These are phyloP conservation scores for Virgularia gustaviana DNA, from an alignment of 92 coral and sea anemone species.

Conservation along the genomic window DNA sequence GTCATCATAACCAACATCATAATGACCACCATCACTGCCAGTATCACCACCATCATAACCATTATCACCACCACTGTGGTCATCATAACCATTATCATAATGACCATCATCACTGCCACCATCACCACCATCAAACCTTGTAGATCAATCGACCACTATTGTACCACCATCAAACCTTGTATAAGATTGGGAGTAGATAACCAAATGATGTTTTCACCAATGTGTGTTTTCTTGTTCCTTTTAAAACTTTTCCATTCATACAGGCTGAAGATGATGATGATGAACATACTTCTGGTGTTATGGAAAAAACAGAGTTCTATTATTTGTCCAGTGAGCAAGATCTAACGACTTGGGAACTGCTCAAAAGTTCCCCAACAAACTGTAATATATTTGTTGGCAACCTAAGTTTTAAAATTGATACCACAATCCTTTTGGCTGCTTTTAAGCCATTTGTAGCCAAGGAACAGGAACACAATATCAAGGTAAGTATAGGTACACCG, in stretches of 20 bases:
- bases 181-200: too few species aligned
- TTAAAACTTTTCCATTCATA: slow-evolving; percentile 14
- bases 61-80: too few species aligned
- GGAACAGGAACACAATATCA: slow-evolving; percentile 27
- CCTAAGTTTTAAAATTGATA: slow-evolving; percentile 42
- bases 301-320: slow-evolving; percentile 37
- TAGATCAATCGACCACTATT: too few species aligned
- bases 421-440: slow-evolving; percentile 34
- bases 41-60: too few species aligned
- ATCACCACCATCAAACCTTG: slow-evolving; percentile 20
- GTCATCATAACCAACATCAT: too few species aligned
- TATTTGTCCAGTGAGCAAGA: slow-evolving; percentile 64
- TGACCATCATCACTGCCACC: neutral
- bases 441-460: slow-evolving; percentile 52
- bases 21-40: too few species aligned
- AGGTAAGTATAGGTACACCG: slow-evolving; percentile 39
- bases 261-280: too few species aligned
- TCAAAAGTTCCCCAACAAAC: slow-evolving; percentile 53
- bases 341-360: slow-evolving; percentile 58
- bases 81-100: too few species aligned
- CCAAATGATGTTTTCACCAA: too few species aligned
- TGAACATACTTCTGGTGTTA: neutral
- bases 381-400: slow-evolving; percentile 70
- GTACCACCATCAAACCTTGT: too few species aligned
- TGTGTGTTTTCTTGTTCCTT: slow-evolving; percentile 11